Base-by-base conservation (phyloP, 2,797 vertebrate species). In the Hephaestus fuliginosus region DNA sequence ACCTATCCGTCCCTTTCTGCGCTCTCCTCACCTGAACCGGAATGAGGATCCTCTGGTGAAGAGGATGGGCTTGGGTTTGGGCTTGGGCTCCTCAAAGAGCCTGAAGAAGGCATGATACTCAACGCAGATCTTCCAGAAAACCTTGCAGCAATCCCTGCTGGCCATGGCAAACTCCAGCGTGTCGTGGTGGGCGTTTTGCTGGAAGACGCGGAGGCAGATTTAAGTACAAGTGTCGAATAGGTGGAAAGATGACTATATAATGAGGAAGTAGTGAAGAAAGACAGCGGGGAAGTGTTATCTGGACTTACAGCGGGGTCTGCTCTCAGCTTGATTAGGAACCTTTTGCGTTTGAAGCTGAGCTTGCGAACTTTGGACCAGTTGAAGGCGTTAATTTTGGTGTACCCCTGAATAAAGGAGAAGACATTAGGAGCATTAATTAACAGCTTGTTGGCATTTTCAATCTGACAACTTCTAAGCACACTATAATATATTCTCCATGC, bases 91-190 rank as follows among this genome's bases (percentile, higher is more conserved):
- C 92, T 99, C 98, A 9, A 98, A 98, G 49, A 99, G 97, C 89
- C 98, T 95, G 93, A 99, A 99, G 93, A 99, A 99, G 87, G 98
- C 98, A 77, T 99, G 98, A 82, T 99, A 97, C 82, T 99, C 98
- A 5, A 99, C 98, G 65, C 98, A 99, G 91, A 99, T 98, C 95
- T 99, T 99, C 98, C 98, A 99, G 93, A 99, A 99, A 62, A 98
- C 91, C 92, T 99, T 99, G 88, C 98, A 99, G 91, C 97, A 98
- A 86, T 99, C 97, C 75, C 98, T 96, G 92, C 97, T 99, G 83
- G 95, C 96, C 98, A 99, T 99, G 71, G 97, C 94, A 78, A 99
- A 99, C 94, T 99, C 98, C 94, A 99, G 93, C 3, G 97, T 99
- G 88, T 99, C 98, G 60, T 98, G 97, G 90, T 97, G 93, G 55